Base-by-base conservation (phyloP, 2,113 vertebrate species). In the Osmerus eperlanus region DNA sequence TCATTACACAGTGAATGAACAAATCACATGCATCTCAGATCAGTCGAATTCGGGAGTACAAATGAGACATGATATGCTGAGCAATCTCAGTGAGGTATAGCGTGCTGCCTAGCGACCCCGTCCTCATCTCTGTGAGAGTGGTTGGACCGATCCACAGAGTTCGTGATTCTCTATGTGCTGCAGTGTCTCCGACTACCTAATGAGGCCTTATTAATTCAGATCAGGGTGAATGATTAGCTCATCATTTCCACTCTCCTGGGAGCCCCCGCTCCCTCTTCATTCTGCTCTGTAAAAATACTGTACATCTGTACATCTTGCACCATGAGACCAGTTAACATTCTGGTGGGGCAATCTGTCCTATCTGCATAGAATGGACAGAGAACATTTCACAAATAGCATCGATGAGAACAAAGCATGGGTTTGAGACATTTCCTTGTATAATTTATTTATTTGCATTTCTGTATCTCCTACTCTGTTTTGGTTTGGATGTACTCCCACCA, bases 131-230 rank as follows among this genome's bases (percentile, higher is more conserved):
- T 28, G 19, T 71, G 66, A 70, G 77, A 75, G 78, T 74, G 75
- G 79, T 79, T 74, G 25, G 78, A 68, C 61, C 80, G 81, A 83
- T 78, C 83, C 73, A 78, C 76, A 25, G 76, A 81, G 83, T 73
- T 72, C 36, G 77, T 81, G 83, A 73, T 60, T 80, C 82, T 77
- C 72, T 81, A 76, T n/a, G 51, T 61, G 41, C 85, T 75, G 84
- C 85, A 83, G 77, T 61, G 80, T 83, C 86, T 85, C 86, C 19
- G 70, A 76, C 81, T 81, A 78, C 81, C 83, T 91, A 92, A 91
- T 88, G 89, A 91, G 86, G 84, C 80, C 85, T 88, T 88, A 90
- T 90, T 90, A 88, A 90, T 91, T 88, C 88, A 89, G 86, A 91
- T 89, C 82, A 87, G 89, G 87, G 85, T 90, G 89, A 91, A 86